Conservation (phyloP, 2,113 vertebrate species). For the Coptodon rendalli region DNA sequence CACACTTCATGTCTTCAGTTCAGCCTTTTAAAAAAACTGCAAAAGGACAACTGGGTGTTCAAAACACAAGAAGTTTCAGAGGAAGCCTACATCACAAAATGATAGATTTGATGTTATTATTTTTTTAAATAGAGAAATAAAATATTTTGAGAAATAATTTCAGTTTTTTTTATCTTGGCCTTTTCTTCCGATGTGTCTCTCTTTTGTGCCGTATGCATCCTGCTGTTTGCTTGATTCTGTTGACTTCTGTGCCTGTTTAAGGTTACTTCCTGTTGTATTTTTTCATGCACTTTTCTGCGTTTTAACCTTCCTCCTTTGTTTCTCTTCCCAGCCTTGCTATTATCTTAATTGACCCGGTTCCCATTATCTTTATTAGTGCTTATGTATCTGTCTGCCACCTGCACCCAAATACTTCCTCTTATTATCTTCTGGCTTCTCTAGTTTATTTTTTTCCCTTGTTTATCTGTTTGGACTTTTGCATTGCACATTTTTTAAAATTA, state of each 20-base stretch:
- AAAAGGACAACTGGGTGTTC: background rate
- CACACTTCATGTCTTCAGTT: background rate
- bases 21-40: background rate
- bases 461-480: background rate
- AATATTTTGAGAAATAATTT: background rate
- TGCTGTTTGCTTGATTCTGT: background rate
- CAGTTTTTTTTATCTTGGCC: background rate
- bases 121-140: background rate
- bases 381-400: background rate
- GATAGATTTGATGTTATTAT: background rate
- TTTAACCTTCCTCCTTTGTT: background rate
- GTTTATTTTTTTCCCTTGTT: accelerated
- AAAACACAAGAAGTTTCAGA: background rate
- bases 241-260: background rate
- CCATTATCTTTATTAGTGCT: background rate
- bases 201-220: accelerated
- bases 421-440: background rate
- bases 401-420: background rate
- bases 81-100: background rate
- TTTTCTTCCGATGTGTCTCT: background rate
- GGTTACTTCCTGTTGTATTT: background rate
- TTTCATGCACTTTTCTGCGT: background rate
- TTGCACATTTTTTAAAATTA: accelerated
- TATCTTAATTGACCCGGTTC: background rate
- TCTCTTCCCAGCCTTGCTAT: background rate